Base-by-base conservation (phyloP, 2,888 invertebrate genomes). In the Spicauda simplicius region DNA sequence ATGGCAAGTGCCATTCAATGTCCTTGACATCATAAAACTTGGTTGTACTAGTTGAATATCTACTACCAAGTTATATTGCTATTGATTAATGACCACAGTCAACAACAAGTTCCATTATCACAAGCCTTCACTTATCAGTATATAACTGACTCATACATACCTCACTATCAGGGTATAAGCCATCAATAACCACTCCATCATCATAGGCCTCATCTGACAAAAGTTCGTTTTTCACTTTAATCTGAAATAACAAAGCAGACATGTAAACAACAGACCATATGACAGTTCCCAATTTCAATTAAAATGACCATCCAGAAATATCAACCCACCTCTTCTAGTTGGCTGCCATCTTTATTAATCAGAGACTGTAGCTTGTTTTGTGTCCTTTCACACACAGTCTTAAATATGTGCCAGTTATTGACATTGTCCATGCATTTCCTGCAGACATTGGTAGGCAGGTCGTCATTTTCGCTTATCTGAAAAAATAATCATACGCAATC, bases 401-500 rank as follows among this genome's bases (percentile, higher is more conserved):
- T 96, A 88, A 95, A 96, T 72, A 89, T 85, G 79, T 95, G 94
- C 95, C 96, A 96, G 81, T 94, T 94, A 79, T 95, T 95, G 75
- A 96, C 94, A 88, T 94, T 95, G 77, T 90, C 91, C 76, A 94
- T 83, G 80, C 96, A 96, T 77, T 93, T 91, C 75, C 90, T 90
- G 85, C 96, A 96, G 81, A 96, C 94, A 85, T 94, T 91, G 19
- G 94, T 95, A 25, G 96, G 94, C 80, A 96, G 80, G 78, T 93
- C 95, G 84, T 96, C 96, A 83, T 93, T 91, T 76, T 91, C 84
- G 75, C 86, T 91, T 83, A 96, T 94, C 96, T 96, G 94, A 78
- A 94, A 94, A 85, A 86, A 84, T 78, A 86, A 85, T 83, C 86
- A 89, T 86, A 90, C 88, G 87, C 83, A 88, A 87, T 90, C 87